Percentiles rank a stretch among this genome's conserved stretches.
Conservation (phyloP, 2,113 vertebrate genomes). For the Ovibos moschatus region DNA sequence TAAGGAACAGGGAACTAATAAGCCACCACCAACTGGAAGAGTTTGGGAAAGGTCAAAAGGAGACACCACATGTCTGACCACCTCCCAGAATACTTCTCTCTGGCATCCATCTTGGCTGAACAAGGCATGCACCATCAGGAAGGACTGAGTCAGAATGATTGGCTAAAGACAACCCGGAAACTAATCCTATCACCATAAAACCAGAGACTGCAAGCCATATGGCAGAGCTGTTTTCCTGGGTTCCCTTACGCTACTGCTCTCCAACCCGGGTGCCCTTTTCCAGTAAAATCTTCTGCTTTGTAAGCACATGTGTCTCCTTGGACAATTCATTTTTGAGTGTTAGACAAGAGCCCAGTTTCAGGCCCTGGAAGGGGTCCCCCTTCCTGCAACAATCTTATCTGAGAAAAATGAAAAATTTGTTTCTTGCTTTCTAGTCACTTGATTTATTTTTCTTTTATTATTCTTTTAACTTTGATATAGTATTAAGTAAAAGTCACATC, state of each 20-base stretch:
- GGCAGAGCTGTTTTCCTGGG: neutral
- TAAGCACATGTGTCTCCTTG: neutral
- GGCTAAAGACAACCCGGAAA: neutral
- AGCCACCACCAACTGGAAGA: neutral
- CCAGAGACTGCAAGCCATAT: neutral
- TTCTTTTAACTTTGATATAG: neutral
- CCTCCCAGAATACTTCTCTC: neutral
- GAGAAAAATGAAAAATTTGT: neutral
- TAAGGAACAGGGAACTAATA: neutral
- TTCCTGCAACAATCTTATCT: neutral
- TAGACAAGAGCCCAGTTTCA: neutral
- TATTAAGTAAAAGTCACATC: neutral
- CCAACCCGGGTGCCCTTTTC: neutral
- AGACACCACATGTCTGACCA: neutral
- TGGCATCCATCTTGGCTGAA: neutral
- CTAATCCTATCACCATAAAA: neutral
- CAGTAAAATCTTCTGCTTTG: neutral
- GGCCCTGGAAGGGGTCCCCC: neutral
- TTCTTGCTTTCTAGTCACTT: neutral
- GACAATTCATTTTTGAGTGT: neutral
- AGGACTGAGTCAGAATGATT: neutral
- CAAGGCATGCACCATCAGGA: neutral
- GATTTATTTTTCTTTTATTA: slow-evolving; percentile 11
- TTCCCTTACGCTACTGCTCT: neutral
- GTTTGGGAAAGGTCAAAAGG: neutral